These are phyloP conservation scores for Pterobdella sp. DNA, from an alignment of 2,888 invertebrate genomes.

Conservation along the genomic window DNA sequence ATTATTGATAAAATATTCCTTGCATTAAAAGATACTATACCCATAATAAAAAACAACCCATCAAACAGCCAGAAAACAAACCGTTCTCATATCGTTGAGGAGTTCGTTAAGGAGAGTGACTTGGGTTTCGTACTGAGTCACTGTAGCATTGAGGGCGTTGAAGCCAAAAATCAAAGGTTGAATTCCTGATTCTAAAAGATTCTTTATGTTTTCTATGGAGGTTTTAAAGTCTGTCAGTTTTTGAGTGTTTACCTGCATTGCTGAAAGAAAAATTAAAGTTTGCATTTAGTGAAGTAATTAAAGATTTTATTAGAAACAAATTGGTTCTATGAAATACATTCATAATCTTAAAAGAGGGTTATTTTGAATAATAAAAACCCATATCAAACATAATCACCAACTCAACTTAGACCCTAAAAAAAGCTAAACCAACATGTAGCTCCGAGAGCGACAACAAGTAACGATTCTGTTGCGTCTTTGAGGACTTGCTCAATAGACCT, in stretches of 20 bases:
- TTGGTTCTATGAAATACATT: no score
- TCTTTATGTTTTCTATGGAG: background rate
- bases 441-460: background rate
- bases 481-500: background rate
- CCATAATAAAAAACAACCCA: no score
- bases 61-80: no score
- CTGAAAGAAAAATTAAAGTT: background rate
- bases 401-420: background rate
- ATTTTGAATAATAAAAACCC: no score
- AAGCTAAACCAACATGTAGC: background rate
- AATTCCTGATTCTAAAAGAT: conserved; percentile 2
- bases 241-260: background rate
- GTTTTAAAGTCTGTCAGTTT: background rate
- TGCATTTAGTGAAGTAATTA: no score
- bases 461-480: background rate
- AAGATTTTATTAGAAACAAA: no score
- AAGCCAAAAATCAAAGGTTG: conserved; percentile 1
- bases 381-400: background rate
- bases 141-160: conserved; percentile 12
- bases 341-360: no score
- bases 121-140: background rate
- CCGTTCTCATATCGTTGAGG: background rate
- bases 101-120: background rate
- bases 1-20: no score
- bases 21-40: no score